Percentiles rank a stretch among this genome's conserved stretches.
Conservation (phyloP, 2,113 vertebrate genomes). For the Gobio gobio region DNA sequence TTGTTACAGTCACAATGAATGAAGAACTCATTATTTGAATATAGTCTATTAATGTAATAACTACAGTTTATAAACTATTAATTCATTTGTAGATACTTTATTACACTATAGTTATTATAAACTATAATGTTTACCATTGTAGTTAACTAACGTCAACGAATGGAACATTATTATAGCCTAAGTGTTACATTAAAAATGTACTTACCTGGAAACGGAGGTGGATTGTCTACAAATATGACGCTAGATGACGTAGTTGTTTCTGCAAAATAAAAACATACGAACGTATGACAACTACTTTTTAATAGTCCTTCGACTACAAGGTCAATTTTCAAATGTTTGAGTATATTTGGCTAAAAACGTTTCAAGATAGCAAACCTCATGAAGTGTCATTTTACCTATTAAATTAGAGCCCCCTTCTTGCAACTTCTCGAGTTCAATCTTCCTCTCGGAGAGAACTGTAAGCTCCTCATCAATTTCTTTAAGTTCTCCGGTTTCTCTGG, state of each 20-base stretch:
- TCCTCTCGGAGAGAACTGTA: conserved; percentile 50
- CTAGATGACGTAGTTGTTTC: not conserved
- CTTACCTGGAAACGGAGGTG: conserved; percentile 42
- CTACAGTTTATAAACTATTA: too few species aligned
- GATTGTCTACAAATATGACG: not conserved
- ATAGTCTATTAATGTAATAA: too few species aligned
- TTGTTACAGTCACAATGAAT: too few species aligned
- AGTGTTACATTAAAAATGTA: not conserved
- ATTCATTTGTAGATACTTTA: too few species aligned
- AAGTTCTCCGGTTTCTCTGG: conserved; percentile 37
- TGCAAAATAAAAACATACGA: not conserved
- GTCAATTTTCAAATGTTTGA: not conserved
- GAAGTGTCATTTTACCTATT: not conserved
- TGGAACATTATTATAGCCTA: too few species aligned
- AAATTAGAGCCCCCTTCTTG: not conserved
- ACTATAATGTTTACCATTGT: too few species aligned
- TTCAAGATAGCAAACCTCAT: not conserved
- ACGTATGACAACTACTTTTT: not conserved
- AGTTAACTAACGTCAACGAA: too few species aligned
- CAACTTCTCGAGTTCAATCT: conserved; percentile 51
- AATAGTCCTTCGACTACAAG: not conserved
- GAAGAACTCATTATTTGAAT: too few species aligned
- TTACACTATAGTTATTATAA: too few species aligned
- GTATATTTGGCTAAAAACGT: not conserved
- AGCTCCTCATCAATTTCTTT: conserved; percentile 58